These are phyloP conservation scores for Epinotia nisella DNA, from an alignment of 2,888 invertebrate genomes.

Conservation along the genomic window DNA sequence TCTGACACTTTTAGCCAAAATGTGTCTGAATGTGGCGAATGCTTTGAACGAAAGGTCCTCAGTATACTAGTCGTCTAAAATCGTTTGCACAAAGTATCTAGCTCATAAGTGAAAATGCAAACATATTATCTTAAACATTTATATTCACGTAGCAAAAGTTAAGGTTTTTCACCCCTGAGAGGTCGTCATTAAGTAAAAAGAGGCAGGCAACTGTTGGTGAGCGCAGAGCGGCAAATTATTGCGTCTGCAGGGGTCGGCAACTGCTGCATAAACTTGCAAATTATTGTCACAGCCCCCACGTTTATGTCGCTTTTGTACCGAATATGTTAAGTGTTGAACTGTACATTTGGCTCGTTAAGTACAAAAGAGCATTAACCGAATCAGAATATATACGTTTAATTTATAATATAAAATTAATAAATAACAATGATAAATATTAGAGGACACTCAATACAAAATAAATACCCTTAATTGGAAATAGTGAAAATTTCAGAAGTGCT, in stretches of 20 bases:
- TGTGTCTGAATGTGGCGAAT: background rate
- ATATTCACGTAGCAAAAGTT: constrained; percentile 3
- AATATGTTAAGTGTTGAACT: constrained; percentile 26
- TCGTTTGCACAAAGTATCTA: background rate
- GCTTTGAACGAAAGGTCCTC: background rate
- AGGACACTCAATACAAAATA: too few species aligned
- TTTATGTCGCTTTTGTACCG: constrained; percentile 20
- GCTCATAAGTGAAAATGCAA: background rate
- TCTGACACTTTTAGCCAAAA: background rate
- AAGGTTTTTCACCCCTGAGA: constrained; percentile 35
- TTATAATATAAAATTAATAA: too few species aligned
- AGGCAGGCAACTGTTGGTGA: constrained; percentile 27
- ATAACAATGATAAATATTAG: too few species aligned
- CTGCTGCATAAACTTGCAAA: constrained; percentile 42
- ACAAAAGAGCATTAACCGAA: background rate
- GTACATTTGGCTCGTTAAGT: constrained; percentile 12
- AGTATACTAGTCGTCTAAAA: background rate
- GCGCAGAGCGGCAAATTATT: constrained; percentile 33
- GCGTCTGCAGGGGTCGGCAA: constrained; percentile 41
- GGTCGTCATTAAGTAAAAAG: constrained; percentile 25
- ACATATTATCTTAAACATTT: constrained; percentile 4
- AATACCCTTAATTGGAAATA: too few species aligned
- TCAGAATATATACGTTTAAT: background rate
- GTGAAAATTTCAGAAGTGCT: too few species aligned
- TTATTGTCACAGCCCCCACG: constrained; percentile 32